Conservation (phyloP, 1,140 invertebrate genomes). For the Heliconius melpomene region DNA sequence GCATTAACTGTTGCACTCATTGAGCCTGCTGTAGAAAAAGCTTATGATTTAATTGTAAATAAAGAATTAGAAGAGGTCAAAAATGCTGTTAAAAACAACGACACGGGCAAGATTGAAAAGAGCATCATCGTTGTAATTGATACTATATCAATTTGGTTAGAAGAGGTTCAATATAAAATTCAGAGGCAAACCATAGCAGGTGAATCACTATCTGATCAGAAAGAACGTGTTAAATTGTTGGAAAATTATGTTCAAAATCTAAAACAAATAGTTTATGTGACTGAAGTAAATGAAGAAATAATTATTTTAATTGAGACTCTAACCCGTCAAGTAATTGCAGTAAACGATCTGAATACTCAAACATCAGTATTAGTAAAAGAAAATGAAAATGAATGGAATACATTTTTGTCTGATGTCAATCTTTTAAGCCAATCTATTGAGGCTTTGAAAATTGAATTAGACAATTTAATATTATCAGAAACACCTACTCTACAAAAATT, state of each 20-base stretch:
- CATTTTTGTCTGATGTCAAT: slow-evolving; percentile 84
- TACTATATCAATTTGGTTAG: slow-evolving; percentile 90
- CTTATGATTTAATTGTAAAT: slow-evolving; percentile 77
- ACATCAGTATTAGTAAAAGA: slow-evolving; percentile 83
- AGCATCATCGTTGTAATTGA: slow-evolving; percentile 88
- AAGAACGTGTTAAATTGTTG: slow-evolving; percentile 56
- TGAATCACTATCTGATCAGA: slow-evolving; percentile 53
- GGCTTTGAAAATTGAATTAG: slow-evolving; percentile 80
- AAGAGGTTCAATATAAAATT: slow-evolving; percentile 91
- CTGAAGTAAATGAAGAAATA: slow-evolving; percentile 74
- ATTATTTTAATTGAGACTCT: slow-evolving; percentile 71
- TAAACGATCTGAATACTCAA: slow-evolving; percentile 83
- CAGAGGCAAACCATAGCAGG: slow-evolving; percentile 74
- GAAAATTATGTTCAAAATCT: slow-evolving; percentile 64
- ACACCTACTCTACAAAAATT: slow-evolving; percentile 83
- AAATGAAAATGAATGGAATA: slow-evolving; percentile 86
- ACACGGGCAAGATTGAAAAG: slow-evolving; percentile 84
- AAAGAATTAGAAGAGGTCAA: slow-evolving; percentile 84
- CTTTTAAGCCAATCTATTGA: slow-evolving; percentile 80
- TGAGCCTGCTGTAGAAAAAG: slow-evolving; percentile 72
- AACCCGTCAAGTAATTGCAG: slow-evolving; percentile 77
- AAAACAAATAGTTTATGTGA: slow-evolving; percentile 67
- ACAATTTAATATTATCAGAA: slow-evolving; percentile 83
- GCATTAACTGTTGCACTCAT: slow-evolving; percentile 70
- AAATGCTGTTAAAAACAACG: slow-evolving; percentile 83